These are phyloP conservation scores for Hypselothyrea guttata DNA, from an alignment of 2,888 invertebrate genomes.

Conservation along the genomic window DNA sequence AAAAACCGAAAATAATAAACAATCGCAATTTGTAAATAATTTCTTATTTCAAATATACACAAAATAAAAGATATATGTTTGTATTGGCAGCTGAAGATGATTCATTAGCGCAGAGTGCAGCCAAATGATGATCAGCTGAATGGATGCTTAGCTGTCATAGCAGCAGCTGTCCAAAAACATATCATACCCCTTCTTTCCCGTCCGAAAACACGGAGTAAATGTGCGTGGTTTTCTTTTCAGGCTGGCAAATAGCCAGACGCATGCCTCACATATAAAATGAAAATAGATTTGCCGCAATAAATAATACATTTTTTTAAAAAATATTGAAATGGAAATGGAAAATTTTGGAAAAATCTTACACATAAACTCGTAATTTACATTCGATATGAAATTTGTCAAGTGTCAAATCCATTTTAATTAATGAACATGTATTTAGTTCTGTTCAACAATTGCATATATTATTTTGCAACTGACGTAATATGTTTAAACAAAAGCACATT, in stretches of 20 bases:
- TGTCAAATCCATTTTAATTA: too few species aligned
- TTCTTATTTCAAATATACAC: constrained; percentile 27
- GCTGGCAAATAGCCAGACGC: constrained; percentile 62
- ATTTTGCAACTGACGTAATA: constrained; percentile 55
- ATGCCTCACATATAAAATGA: constrained; percentile 44
- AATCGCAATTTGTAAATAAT: constrained; percentile 62
- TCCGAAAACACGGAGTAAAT: constrained; percentile 26
- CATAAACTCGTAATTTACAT: constrained; percentile 47
- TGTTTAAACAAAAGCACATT: too few species aligned
- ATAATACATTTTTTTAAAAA: constrained; percentile 32
- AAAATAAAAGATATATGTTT: too few species aligned
- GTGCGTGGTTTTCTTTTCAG: constrained; percentile 53
- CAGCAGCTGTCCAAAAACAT: constrained; percentile 57
- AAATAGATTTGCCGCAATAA: constrained; percentile 65
- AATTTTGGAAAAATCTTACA: constrained; percentile 51
- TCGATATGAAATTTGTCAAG: not conserved
- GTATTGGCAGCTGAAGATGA: constrained; percentile 19
- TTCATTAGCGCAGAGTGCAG: constrained; percentile 54
- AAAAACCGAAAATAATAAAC: constrained; percentile 70
- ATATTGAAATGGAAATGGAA: constrained; percentile 46
- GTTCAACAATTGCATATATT: too few species aligned
- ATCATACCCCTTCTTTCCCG: constrained; percentile 8
- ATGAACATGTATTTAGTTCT: too few species aligned
- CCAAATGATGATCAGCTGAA: constrained; percentile 18
- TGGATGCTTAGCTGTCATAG: constrained; percentile 26